Percentiles rank a stretch among this genome's conserved stretches.
Evolutionary conservation across 1,140 invertebrate species (phyloP).

Genomic region (Drosophila elegans): DNA sequence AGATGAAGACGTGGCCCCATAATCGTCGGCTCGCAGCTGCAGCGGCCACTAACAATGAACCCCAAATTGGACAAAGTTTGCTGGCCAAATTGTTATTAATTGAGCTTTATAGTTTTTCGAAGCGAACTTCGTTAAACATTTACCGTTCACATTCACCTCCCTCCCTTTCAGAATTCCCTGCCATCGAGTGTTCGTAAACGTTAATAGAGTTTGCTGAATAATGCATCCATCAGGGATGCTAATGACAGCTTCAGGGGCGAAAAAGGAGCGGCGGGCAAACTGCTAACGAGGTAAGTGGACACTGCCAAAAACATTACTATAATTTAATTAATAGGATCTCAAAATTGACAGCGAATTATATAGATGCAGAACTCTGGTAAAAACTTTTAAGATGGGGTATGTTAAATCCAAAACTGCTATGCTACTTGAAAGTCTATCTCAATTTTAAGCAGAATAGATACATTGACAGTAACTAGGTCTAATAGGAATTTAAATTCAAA

Average conservation of each 20-base stretch:
- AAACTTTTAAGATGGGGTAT: no score
- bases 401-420: no score
- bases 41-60: conserved; percentile 33
- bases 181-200: conserved; percentile 43
- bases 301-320: conserved; percentile 10
- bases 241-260: conserved; percentile 36
- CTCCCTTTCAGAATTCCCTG: conserved; percentile 3
- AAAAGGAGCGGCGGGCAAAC: not conserved
- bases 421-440: no score
- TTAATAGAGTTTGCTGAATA: conserved; percentile 58
- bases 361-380: no score
- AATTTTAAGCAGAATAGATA: no score
- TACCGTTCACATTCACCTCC: conserved; percentile 9
- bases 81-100: conserved; percentile 79
- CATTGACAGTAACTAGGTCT: no score
- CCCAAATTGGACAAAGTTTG: conserved; percentile 62
- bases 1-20: conserved; percentile 26
- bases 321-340: not conserved
- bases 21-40: conserved; percentile 41
- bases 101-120: conserved; percentile 79
- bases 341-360: not conserved
- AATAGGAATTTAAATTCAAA: no score
- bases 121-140: conserved; percentile 64
- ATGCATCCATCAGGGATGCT: conserved; percentile 49
- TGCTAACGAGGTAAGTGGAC: conserved; percentile 44